Evolutionary conservation across 2,888 invertebrate species (phyloP).

Genomic region (Philhelius pedissequus): DNA sequence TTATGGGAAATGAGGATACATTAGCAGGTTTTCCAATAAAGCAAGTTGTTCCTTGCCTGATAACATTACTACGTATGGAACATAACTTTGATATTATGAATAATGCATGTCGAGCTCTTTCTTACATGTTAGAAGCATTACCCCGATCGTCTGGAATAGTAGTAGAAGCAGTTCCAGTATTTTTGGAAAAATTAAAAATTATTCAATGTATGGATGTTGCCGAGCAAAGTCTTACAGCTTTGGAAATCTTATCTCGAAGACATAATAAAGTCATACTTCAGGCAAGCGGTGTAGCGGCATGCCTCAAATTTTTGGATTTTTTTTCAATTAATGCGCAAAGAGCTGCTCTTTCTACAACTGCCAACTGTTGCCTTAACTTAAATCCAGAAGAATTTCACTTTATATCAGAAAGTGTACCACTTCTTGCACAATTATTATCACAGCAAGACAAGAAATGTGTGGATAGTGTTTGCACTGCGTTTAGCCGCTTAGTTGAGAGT

Average conservation of each 20-base stretch:
- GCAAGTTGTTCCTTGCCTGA: conserved; percentile 97
- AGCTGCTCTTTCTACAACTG: conserved; percentile 96
- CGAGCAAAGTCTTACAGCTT: conserved; percentile 97
- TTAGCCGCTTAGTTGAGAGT: conserved; percentile 97
- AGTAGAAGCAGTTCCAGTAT: conserved; percentile 97
- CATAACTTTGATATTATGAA: conserved; percentile 99
- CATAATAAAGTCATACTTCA: conserved; percentile 98
- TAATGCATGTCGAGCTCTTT: conserved; percentile 97
- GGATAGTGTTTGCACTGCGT: conserved; percentile 97
- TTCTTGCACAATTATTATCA: conserved; percentile 88
- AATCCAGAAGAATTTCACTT: conserved; percentile 96
- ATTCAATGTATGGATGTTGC: conserved; percentile 99
- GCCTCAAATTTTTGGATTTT: conserved; percentile 98
- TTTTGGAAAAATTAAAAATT: conserved; percentile 97
- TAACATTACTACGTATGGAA: conserved; percentile 95
- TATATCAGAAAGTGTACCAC: conserved; percentile 91
- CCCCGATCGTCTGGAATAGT: conserved; percentile 98
- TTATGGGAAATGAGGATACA: conserved; percentile 99
- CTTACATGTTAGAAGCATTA: conserved; percentile 99
- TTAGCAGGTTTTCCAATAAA: conserved; percentile 98
- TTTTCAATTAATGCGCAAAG: conserved; percentile 99
- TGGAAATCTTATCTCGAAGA: conserved; percentile 97
- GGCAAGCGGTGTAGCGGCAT: conserved; percentile 96
- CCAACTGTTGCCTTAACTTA: conserved; percentile 98
- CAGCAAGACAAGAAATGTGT: conserved; percentile 98